Conservation (phyloP, 2,113 vertebrate genomes). For the Prinia subflava region DNA sequence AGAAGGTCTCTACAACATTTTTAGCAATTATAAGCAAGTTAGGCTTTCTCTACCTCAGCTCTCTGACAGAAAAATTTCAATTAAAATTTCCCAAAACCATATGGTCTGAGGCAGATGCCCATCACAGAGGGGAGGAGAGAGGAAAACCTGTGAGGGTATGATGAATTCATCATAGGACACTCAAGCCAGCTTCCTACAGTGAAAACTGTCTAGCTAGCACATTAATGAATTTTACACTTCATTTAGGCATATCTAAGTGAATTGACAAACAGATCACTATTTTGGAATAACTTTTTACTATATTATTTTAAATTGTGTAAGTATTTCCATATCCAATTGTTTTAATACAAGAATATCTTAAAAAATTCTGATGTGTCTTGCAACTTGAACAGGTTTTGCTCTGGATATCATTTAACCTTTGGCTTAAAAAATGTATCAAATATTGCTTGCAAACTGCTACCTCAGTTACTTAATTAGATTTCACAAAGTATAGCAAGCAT, state of each 20-base stretch:
- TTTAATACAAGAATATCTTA: background rate
- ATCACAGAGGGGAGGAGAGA: background rate
- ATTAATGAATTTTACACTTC: conserved; percentile 16
- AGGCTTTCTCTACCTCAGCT: background rate
- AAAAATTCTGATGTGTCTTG: background rate
- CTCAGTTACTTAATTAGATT: background rate
- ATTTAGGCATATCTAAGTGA: background rate
- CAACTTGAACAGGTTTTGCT: background rate
- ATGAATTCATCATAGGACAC: background rate
- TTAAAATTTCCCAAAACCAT: conserved; percentile 10
- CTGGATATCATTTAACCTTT: background rate
- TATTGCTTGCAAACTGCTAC: background rate
- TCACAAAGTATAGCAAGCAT: conserved; percentile 4
- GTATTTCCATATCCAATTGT: background rate
- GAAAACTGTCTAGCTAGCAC: background rate
- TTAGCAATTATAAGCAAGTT: background rate
- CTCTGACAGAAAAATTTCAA: background rate
- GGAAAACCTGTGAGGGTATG: background rate
- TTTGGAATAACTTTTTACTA: background rate
- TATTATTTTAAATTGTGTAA: background rate
- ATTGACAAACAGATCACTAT: background rate
- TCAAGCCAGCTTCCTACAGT: background rate
- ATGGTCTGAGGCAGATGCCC: conserved; percentile 12
- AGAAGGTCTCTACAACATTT: background rate
- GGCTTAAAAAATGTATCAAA: background rate